phyloP scores from a whole-genome alignment of 2,113 vertebrate species.

The Podilymbus podiceps region DNA sequence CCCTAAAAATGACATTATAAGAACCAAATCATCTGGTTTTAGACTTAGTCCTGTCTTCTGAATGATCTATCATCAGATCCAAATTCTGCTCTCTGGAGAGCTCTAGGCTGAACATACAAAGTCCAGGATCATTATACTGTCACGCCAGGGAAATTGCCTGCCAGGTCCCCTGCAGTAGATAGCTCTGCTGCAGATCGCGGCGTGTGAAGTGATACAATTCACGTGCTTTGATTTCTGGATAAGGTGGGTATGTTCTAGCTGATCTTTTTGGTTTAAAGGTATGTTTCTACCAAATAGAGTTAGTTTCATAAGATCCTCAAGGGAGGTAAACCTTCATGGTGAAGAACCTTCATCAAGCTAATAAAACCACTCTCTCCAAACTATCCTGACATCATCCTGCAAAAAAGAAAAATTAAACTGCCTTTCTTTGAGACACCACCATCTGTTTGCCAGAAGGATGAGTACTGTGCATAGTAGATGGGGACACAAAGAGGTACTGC shows the following conservation, averaged over 20 bases:
- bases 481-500: not conserved
- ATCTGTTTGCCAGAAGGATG: slow-evolving; percentile 1
- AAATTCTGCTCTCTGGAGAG: not conserved
- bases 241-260: not conserved
- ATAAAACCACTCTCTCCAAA: not conserved
- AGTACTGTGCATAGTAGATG: not conserved
- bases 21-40: not conserved
- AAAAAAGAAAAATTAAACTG: not conserved
- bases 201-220: not conserved
- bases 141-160: not conserved
- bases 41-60: not conserved
- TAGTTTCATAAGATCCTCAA: not conserved
- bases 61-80: not conserved
- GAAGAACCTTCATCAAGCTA: not conserved
- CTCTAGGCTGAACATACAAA: not conserved
- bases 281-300: not conserved
- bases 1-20: not conserved
- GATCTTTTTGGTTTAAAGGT: not conserved
- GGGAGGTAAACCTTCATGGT: not conserved
- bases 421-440: not conserved
- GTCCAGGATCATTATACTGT: not conserved
- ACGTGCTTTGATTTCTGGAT: not conserved
- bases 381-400: not conserved
- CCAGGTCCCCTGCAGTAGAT: not conserved
- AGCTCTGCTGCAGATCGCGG: not conserved